Base-by-base conservation (phyloP, 2,888 invertebrate species). In the Conus canariensis region DNA sequence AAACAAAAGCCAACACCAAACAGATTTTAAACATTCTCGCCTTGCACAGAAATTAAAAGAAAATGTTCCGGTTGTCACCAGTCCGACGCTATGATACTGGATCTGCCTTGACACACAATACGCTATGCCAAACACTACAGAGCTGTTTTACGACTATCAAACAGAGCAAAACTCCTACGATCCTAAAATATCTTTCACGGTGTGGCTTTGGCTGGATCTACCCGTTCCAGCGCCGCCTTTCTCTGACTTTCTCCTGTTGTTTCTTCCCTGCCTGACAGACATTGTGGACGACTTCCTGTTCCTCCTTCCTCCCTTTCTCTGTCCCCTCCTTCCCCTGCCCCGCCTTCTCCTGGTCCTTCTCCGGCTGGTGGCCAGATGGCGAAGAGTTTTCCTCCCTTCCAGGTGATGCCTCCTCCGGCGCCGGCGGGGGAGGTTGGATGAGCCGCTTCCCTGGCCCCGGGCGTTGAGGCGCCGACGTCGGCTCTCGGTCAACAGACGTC, bases 401-500 rank as follows among this genome's bases (percentile, higher is more conserved):
- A 19, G 60, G 45, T 74, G 58, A 25, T 85, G 58, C 1, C 59
- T 59, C 10, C 60, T 45, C 25, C 90, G 22, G 0, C 70, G n/a
- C 9, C 86, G 45, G 5, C 30, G 60, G 5, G 45, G 14, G 10
- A 45, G 7, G 83, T n/a, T 22, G 74, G 74, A 8, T 22, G 74
- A 19, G 74, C 9, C 19, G 22, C 45, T 45, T n/a, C 45, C 22
- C 6, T 16, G 25, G 14, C 86, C 67, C 0, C 86, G 30, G 2
- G 86, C 86, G 45, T 58, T n/a, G 14, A 83, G 83, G 30, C 92
- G 83, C 58, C 92, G 91, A 12, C 89, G 87, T 77, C 92, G 89
- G 70, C 85, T 92, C 22, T 85, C 74, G 4, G 45, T 64, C 19
- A 94, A 89, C 14, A 93, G 90, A 16, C 58, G 82, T n/a, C 92